Percentiles rank a stretch among this genome's conserved stretches.
Evolutionary conservation across 23 tunicate genomes (phyloP).

Genomic region (Trididemnum miniatum): DNA sequence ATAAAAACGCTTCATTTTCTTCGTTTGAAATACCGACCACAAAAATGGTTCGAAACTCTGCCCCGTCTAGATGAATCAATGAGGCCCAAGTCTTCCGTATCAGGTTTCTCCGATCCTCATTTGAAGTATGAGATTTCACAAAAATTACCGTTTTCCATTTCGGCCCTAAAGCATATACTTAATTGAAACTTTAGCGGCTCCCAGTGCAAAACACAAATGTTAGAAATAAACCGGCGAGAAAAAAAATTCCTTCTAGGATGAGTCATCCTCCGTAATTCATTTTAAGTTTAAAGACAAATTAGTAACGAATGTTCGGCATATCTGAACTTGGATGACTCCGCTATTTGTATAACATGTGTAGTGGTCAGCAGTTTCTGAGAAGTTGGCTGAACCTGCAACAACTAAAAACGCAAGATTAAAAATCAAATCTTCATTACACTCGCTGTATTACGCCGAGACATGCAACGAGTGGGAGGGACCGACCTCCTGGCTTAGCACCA

Average conservation of each 20-base stretch:
- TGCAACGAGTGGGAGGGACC: background rate
- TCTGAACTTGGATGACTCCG: too few relatives aligned
- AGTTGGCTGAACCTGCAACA: too few relatives aligned
- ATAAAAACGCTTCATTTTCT: background rate
- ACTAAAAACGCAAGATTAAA: too few relatives aligned
- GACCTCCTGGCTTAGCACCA: background rate
- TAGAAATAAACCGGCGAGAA: too few relatives aligned
- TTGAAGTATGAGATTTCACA: background rate
- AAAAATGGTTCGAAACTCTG: slow-evolving; percentile 8
- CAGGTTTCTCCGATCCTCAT: background rate
- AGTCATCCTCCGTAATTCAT: too few relatives aligned
- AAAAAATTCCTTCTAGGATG: too few relatives aligned
- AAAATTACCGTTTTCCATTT: slow-evolving; percentile 10
- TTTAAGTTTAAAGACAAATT: too few relatives aligned
- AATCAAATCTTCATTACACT: background rate
- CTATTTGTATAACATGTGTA: too few relatives aligned
- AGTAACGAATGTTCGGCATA: too few relatives aligned
- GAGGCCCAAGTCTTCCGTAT: slow-evolving; percentile 14
- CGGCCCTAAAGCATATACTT: background rate
- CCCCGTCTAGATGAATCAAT: background rate
- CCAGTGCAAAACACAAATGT: too few relatives aligned
- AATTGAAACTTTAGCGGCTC: too few relatives aligned
- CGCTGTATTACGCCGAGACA: background rate
- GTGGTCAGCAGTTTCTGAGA: too few relatives aligned
- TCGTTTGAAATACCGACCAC: background rate